These are phyloP conservation scores for Stegastes partitus DNA, from an alignment of 2,113 vertebrate species.

Conservation along the genomic window DNA sequence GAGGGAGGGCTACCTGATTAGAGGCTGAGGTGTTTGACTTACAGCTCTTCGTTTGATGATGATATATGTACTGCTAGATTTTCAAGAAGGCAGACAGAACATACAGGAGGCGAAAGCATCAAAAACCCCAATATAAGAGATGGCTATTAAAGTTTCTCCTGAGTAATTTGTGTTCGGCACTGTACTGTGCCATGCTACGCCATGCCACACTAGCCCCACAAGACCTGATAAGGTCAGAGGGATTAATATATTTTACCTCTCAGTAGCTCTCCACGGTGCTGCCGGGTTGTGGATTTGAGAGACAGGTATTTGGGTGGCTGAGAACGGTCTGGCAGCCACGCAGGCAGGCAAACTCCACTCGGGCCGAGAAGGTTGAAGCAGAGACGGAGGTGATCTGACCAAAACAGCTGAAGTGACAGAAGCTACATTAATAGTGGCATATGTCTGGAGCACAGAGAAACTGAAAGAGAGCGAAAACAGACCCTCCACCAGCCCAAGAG, in stretches of 20 bases:
- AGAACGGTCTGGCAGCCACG: neutral
- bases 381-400: slow-evolving; percentile 66
- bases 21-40: slow-evolving; percentile 74
- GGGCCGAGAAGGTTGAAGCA: slow-evolving; percentile 28
- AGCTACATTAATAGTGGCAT: slow-evolving; percentile 83
- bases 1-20: slow-evolving; percentile 75
- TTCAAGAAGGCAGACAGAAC: slow-evolving; percentile 26
- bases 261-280: slow-evolving; percentile 24
- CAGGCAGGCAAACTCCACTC: neutral
- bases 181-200: neutral
- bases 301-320: neutral
- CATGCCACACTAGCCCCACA: slow-evolving; percentile 10
- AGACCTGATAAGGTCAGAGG: slow-evolving; percentile 33
- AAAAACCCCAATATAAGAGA: slow-evolving; percentile 13
- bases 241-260: slow-evolving; percentile 45
- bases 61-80: slow-evolving; percentile 48
- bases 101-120: slow-evolving; percentile 2
- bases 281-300: slow-evolving; percentile 27
- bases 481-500: slow-evolving; percentile 44
- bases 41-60: slow-evolving; percentile 49
- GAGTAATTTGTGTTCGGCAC: slow-evolving; percentile 35
- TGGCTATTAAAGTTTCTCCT: slow-evolving; percentile 54
- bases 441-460: slow-evolving; percentile 73
- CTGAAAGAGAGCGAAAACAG: slow-evolving; percentile 57
- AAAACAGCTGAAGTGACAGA: slow-evolving; percentile 83